phyloP scores from a whole-genome alignment of 2,797 vertebrate species.

The Siniperca scherzeri region DNA sequence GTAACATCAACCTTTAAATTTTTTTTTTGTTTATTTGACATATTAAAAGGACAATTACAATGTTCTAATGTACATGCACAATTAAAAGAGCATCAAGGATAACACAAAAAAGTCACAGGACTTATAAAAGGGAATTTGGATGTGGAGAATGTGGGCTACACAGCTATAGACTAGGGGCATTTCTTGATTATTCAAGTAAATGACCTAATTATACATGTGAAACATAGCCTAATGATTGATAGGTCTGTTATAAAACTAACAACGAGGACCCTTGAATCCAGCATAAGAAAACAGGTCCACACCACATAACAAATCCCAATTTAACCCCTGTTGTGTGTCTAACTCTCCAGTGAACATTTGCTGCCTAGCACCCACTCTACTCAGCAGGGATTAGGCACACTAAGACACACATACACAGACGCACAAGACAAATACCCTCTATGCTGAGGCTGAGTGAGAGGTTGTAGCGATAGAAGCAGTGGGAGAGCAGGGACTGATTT shows the following conservation, averaged over 20 bases:
- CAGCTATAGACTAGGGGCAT: not conserved
- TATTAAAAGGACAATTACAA: too few relatives aligned
- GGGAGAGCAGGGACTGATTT: slow-evolving; percentile 43
- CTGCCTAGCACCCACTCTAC: slow-evolving; percentile 84
- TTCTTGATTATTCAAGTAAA: not conserved
- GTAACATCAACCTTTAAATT: not conserved
- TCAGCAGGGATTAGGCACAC: slow-evolving; percentile 83
- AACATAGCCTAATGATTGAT: not conserved
- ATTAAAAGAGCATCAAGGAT: too few relatives aligned
- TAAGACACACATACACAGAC: slow-evolving; percentile 49
- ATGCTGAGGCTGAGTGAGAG: slow-evolving; percentile 53
- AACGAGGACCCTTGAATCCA: not conserved
- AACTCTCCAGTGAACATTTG: slow-evolving; percentile 77
- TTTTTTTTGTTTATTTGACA: too few relatives aligned
- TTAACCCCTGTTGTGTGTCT: slow-evolving; percentile 64
- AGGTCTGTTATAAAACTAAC: slow-evolving; percentile 11
- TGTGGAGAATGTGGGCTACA: not conserved
- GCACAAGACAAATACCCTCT: slow-evolving; percentile 54
- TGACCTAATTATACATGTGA: not conserved
- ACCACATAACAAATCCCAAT: slow-evolving; percentile 41
- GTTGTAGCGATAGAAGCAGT: slow-evolving; percentile 51
- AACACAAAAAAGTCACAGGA: too few relatives aligned
- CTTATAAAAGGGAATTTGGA: not conserved
- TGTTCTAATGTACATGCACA: too few relatives aligned
- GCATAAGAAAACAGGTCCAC: slow-evolving; percentile 16